Percentiles rank a stretch among this genome's conserved stretches.
Evolutionary conservation across 2,113 vertebrate genomes (phyloP).

Genomic region (Elachura formosa): DNA sequence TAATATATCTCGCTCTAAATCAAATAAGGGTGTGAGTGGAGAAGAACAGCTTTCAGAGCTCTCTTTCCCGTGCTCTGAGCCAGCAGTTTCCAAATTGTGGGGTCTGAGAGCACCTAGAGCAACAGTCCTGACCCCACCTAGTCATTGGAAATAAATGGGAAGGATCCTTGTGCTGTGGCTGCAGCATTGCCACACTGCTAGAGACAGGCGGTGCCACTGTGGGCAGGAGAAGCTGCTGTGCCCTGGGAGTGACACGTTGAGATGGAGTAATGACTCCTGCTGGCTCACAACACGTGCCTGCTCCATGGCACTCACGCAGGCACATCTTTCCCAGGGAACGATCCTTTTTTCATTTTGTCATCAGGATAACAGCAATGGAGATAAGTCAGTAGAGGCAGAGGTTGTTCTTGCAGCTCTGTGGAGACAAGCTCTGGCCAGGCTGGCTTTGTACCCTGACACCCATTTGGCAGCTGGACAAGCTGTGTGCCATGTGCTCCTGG

Average conservation of each 20-base stretch:
- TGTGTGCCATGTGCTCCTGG: background rate
- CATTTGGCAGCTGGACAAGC: accelerated
- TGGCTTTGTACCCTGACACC: background rate
- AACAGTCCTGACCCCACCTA: background rate
- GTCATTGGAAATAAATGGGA: background rate
- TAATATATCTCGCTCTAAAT: background rate
- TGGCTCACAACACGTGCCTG: background rate
- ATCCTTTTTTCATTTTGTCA: background rate
- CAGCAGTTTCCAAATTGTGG: background rate
- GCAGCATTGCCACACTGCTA: background rate
- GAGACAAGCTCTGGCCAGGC: background rate
- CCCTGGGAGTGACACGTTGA: background rate
- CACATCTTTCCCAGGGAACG: background rate
- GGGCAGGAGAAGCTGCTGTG: background rate
- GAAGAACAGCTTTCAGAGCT: background rate
- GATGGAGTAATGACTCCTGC: background rate
- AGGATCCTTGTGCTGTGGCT: background rate
- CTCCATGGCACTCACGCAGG: accelerated
- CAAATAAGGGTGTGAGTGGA: background rate
- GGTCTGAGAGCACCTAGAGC: background rate
- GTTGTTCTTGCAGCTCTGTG: background rate
- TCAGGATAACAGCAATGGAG: background rate
- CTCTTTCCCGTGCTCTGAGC: background rate
- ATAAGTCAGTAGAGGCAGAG: background rate
- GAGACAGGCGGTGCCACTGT: background rate